Conservation (phyloP, 2,888 invertebrate species). For the Noctua fimbriata region DNA sequence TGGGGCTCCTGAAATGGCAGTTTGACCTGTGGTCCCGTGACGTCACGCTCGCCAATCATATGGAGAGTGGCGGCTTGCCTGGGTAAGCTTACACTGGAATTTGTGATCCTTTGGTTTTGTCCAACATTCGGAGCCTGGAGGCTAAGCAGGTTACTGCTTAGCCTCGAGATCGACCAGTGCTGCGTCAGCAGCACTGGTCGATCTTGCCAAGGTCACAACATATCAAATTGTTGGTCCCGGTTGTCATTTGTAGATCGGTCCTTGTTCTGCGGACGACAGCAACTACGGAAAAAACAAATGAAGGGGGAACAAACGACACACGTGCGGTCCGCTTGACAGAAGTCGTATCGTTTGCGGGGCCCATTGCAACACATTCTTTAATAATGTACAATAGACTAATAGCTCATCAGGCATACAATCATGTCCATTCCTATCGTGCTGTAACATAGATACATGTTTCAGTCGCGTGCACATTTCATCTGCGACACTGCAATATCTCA, state of each 20-base stretch:
- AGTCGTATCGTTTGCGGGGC: not conserved
- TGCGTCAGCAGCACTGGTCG: not conserved
- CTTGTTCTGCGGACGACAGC: not conserved
- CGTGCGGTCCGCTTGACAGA: not conserved
- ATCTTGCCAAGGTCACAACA: not conserved
- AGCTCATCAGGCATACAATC: not conserved
- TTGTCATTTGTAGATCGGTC: not conserved
- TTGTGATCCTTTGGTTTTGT: not conserved
- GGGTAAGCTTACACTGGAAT: conserved; percentile 91
- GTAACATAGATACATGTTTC: conserved; percentile 19
- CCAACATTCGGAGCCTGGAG: not conserved
- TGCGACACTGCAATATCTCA: conserved; percentile 95
- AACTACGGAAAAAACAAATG: not conserved
- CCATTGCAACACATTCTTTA: not conserved
- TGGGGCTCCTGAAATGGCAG: conserved; percentile 98
- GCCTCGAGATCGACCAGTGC: too few relatives aligned
- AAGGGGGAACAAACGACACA: not conserved
- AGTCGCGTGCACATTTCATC: conserved; percentile 99
- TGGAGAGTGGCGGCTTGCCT: conserved; percentile 99
- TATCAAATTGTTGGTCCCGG: not conserved
- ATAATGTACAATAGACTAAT: not conserved
- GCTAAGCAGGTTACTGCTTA: not conserved
- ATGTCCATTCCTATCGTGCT: not conserved
- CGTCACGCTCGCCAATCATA: conserved; percentile 98
- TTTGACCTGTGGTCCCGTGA: conserved; percentile 98